Evolutionary conservation across 2,888 invertebrate genomes (phyloP).

Genomic region (Trissolcus japonicus): DNA sequence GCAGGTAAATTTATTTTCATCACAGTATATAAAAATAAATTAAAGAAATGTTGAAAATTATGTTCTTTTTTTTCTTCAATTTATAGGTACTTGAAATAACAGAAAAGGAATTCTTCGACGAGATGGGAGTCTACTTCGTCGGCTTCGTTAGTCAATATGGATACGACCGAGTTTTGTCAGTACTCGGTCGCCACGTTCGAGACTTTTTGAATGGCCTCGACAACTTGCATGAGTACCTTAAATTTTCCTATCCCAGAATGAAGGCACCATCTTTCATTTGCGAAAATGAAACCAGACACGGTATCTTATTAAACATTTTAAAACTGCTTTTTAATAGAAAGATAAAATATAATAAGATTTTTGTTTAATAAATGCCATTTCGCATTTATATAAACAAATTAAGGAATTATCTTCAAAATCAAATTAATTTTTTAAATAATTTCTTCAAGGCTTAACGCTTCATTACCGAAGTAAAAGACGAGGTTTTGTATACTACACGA

Average conservation of each 20-base stretch:
- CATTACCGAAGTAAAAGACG: conserved; percentile 95
- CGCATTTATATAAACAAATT: not conserved
- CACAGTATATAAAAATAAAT: not conserved
- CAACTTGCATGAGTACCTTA: conserved; percentile 97
- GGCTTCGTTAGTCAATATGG: conserved; percentile 96
- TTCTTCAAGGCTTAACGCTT: conserved; percentile 85
- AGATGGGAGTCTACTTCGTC: conserved; percentile 96
- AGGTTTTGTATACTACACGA: conserved; percentile 97
- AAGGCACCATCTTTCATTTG: conserved; percentile 97
- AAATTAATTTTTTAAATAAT: not conserved
- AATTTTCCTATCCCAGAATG: conserved; percentile 95
- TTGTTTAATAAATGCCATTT: not conserved
- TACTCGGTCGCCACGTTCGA: conserved; percentile 93
- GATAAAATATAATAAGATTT: too few relatives aligned
- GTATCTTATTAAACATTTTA: conserved; percentile 9
- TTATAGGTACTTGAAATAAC: conserved; percentile 88
- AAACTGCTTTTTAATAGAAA: not conserved
- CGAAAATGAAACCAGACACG: conserved; percentile 89
- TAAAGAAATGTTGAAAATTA: not conserved
- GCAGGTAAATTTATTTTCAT: conserved; percentile 79
- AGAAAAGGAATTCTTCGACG: conserved; percentile 93
- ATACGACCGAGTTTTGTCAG: conserved; percentile 93
- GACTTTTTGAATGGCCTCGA: conserved; percentile 97
- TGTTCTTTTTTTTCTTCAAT: not conserved
- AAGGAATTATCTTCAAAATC: not conserved